phyloP scores from a whole-genome alignment of 2,888 invertebrate genomes.

The Neria commutata region DNA sequence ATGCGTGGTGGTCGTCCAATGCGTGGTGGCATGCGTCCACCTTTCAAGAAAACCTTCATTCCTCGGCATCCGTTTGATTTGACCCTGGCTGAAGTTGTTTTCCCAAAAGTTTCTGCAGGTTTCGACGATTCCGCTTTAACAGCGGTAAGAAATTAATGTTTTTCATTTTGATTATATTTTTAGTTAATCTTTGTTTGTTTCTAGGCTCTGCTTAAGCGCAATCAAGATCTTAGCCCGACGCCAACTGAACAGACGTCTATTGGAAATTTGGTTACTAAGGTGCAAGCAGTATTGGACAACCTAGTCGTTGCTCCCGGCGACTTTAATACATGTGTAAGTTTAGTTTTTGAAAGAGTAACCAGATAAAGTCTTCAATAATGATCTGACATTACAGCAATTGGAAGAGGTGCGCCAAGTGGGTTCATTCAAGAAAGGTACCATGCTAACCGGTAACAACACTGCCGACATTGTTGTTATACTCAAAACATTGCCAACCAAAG shows the following conservation, averaged over 20 bases:
- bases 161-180: background rate
- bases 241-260: slow-evolving; percentile 91
- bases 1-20: slow-evolving; percentile 70
- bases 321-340: slow-evolving; percentile 93
- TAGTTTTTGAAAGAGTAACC: too few species aligned
- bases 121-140: slow-evolving; percentile 86
- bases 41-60: slow-evolving; percentile 69
- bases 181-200: slow-evolving; percentile 23
- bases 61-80: slow-evolving; percentile 87
- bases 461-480: slow-evolving; percentile 97
- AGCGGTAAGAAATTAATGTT: slow-evolving; percentile 64
- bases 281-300: slow-evolving; percentile 93
- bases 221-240: slow-evolving; percentile 89
- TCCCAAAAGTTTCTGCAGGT: slow-evolving; percentile 81
- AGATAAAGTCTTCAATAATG: background rate
- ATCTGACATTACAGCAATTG: slow-evolving; percentile 69
- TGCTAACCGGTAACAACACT: slow-evolving; percentile 92
- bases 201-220: slow-evolving; percentile 89
- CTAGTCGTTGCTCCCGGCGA: slow-evolving; percentile 91
- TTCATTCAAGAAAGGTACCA: slow-evolving; percentile 97
- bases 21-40: slow-evolving; percentile 71
- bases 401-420: slow-evolving; percentile 97
- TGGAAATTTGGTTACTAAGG: slow-evolving; percentile 90
- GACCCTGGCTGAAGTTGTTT: slow-evolving; percentile 83
- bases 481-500: slow-evolving; percentile 94